A percentile compares a stretch with the other conserved stretches of the same genome.
phyloP scores from a whole-genome alignment of 2,113 vertebrate genomes.

The Peromyscus californicus region DNA sequence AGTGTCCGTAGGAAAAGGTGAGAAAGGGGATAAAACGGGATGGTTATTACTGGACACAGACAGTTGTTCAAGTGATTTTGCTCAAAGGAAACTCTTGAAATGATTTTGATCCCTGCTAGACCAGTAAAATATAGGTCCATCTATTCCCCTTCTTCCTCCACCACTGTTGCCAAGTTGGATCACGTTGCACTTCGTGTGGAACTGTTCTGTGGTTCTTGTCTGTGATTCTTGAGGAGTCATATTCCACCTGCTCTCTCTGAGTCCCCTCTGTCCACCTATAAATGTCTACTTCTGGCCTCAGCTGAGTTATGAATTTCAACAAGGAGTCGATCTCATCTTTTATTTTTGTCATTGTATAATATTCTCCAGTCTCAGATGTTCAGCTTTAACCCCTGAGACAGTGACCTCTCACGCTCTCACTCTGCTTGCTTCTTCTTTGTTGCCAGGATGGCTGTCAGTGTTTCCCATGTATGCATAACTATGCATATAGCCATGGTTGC shows the following conservation, averaged over 20 bases:
- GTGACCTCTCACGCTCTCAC: neutral
- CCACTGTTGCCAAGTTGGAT: neutral
- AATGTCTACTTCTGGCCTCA: neutral
- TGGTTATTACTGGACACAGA: neutral
- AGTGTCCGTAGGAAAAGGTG: slow-evolving; percentile 42
- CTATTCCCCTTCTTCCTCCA: neutral
- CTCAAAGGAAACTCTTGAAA: slow-evolving; percentile 10
- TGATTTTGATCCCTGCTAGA: neutral
- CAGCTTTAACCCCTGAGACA: neutral
- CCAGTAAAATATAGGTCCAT: neutral
- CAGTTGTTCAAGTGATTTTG: neutral
- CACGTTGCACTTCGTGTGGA: neutral
- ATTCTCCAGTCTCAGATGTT: neutral
- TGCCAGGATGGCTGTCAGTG: neutral
- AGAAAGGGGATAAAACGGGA: neutral
- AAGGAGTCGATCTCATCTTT: neutral
- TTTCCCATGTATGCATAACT: neutral
- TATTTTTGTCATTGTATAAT: neutral
- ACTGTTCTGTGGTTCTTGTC: neutral
- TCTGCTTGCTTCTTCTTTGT: neutral
- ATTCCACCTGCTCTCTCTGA: neutral
- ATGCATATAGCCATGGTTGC: neutral
- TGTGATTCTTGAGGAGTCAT: neutral
- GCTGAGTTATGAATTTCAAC: neutral
- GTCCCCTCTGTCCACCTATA: neutral